Conservation (phyloP, 2,888 invertebrate species). For the Lucinisca nassula region DNA sequence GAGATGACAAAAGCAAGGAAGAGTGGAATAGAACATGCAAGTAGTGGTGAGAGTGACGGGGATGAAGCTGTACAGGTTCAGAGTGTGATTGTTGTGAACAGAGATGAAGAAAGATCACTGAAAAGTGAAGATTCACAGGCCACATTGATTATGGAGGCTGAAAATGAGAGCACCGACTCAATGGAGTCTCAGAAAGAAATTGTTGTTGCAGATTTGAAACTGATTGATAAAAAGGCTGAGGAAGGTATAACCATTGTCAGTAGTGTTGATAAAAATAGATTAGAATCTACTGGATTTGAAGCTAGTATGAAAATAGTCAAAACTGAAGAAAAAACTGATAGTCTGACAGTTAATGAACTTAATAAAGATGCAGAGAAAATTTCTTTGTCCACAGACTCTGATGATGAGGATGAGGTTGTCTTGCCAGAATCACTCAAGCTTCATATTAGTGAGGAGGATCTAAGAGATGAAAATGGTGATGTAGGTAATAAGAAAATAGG, state of each 20-base stretch:
- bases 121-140: not conserved
- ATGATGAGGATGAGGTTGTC: conserved; percentile 16
- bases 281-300: not conserved
- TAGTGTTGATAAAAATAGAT: not conserved
- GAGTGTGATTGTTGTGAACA: conserved; percentile 29
- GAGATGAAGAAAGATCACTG: not conserved
- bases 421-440: conserved; percentile 29
- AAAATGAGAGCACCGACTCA: conserved; percentile 8
- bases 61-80: conserved; percentile 61
- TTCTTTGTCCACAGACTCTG: conserved; percentile 12
- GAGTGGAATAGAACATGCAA: conserved; percentile 57
- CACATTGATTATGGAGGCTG: not conserved
- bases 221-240: not conserved
- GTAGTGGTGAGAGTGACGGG: conserved; percentile 72
- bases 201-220: not conserved
- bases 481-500: not conserved
- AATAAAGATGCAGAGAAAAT: not conserved
- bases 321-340: conserved; percentile 20
- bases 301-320: conserved; percentile 1
- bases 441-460: conserved; percentile 67
- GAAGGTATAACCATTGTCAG: not conserved
- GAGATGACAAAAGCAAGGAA: conserved; percentile 59
- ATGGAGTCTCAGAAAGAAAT: not conserved
- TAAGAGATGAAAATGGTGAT: not conserved
- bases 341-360: conserved; percentile 9